Percentiles rank a stretch among this genome's conserved stretches.
Conservation (phyloP, 2,797 vertebrate genomes). For the Syngnathus rostellatus region DNA sequence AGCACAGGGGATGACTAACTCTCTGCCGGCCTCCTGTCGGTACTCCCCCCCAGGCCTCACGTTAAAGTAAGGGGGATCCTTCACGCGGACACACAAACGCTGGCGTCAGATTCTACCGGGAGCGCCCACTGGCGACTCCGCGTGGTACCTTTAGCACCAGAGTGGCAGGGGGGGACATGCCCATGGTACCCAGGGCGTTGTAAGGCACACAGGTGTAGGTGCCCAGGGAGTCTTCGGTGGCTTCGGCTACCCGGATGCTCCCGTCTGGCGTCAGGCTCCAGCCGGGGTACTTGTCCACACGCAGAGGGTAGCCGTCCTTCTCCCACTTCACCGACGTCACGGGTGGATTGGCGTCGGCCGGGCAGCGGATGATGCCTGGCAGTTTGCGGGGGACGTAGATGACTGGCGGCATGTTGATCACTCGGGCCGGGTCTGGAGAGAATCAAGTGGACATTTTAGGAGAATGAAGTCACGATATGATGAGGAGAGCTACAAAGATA, state of each 20-base stretch:
- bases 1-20: constrained; percentile 95
- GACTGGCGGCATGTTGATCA: constrained; percentile 96
- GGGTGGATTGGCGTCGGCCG: constrained; percentile 94
- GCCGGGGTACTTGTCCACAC: constrained; percentile 83
- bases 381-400: constrained; percentile 96
- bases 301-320: constrained; percentile 92
- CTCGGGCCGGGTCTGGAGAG: constrained; percentile 87
- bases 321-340: constrained; percentile 95
- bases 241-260: constrained; percentile 94
- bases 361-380: constrained; percentile 95
- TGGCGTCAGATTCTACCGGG: background rate
- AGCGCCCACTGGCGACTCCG: background rate
- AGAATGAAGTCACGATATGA: too few relatives aligned
- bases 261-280: constrained; percentile 95
- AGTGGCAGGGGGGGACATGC: constrained; percentile 95
- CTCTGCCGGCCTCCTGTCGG: constrained; percentile 96
- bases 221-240: constrained; percentile 98
- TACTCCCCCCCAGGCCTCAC: constrained; percentile 99
- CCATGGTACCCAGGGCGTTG: constrained; percentile 98
- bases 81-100: constrained; percentile 23
- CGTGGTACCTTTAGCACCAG: constrained; percentile 94
- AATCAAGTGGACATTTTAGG: constrained; percentile 2
- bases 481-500: background rate
- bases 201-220: constrained; percentile 99
- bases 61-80: constrained; percentile 99